These are phyloP conservation scores for Drosophila littoralis DNA, from an alignment of 1,140 invertebrate species.

Conservation along the genomic window DNA sequence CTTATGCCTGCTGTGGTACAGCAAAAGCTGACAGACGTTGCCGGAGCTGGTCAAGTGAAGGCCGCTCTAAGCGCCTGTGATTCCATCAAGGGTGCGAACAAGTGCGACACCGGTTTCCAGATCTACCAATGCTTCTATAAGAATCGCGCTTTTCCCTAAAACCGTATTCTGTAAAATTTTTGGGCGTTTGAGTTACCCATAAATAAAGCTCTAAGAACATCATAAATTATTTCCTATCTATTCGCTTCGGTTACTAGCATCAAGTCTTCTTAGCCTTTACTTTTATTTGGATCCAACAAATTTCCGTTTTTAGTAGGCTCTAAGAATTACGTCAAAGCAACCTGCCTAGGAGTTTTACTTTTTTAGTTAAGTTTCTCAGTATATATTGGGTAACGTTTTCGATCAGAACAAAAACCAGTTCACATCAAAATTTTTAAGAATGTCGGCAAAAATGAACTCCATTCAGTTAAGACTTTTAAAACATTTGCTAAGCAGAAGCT, in stretches of 20 bases:
- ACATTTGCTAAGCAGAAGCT: neutral
- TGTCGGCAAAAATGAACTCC: slow-evolving; percentile 11
- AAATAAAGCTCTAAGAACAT: slow-evolving; percentile 21
- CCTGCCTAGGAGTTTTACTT: neutral
- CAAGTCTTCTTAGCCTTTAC: neutral
- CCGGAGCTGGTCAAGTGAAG: slow-evolving; percentile 41
- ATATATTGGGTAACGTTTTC: neutral
- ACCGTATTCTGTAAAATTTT: neutral
- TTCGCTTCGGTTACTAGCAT: neutral
- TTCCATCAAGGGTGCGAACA: slow-evolving; percentile 42
- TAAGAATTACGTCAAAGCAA: neutral
- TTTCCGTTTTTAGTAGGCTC: neutral
- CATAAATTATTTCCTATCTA: neutral
- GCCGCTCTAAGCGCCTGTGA: slow-evolving; percentile 49
- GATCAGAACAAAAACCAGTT: neutral
- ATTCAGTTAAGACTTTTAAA: neutral
- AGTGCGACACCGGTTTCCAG: slow-evolving; percentile 65
- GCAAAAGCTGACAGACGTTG: slow-evolving; percentile 36
- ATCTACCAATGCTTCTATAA: slow-evolving; percentile 59
- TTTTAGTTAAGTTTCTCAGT: neutral
- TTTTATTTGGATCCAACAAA: neutral
- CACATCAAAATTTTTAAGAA: neutral
- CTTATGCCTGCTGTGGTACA: slow-evolving; percentile 30
- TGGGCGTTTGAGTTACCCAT: neutral
- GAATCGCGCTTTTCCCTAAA: slow-evolving; percentile 25